Conservation (phyloP, 1,140 invertebrate genomes). For the Spodoptera litura region DNA sequence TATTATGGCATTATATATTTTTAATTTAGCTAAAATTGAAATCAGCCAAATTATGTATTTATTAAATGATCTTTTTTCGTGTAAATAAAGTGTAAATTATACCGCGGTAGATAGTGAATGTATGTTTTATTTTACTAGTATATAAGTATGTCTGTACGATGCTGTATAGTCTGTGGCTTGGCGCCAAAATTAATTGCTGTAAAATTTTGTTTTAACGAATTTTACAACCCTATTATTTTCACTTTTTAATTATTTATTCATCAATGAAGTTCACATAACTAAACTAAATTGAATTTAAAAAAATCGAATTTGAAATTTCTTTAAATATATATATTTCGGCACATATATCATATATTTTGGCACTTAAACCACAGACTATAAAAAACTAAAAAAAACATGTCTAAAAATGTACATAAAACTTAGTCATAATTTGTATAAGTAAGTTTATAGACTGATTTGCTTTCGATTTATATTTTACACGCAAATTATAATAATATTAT, state of each 20-base stretch:
- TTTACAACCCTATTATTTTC: not conserved
- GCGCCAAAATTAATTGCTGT: constrained; percentile 15
- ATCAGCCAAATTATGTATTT: constrained; percentile 82
- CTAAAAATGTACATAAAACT: constrained; percentile 75
- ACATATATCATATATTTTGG: not conserved
- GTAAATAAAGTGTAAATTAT: constrained; percentile 82
- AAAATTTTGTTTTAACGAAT: not conserved
- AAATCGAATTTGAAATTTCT: not conserved
- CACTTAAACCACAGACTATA: constrained; percentile 23
- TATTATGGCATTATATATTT: constrained; percentile 26
- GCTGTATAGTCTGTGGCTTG: constrained; percentile 42
- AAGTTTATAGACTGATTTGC: constrained; percentile 84
- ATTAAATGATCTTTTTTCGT: constrained; percentile 73
- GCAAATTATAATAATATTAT: constrained; percentile 46
- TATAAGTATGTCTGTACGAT: constrained; percentile 59
- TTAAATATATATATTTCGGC: not conserved
- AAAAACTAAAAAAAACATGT: constrained; percentile 34
- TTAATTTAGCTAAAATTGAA: constrained; percentile 52
- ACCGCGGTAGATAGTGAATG: constrained; percentile 81
- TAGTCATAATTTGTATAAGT: constrained; percentile 73
- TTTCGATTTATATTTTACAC: constrained; percentile 63
- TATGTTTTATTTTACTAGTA: constrained; percentile 66
- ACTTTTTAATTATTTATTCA: not conserved
- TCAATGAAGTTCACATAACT: not conserved
- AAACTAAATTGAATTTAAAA: not conserved